phyloP scores from a whole-genome alignment of 2,797 vertebrate genomes.

The Ateles fusciceps region DNA sequence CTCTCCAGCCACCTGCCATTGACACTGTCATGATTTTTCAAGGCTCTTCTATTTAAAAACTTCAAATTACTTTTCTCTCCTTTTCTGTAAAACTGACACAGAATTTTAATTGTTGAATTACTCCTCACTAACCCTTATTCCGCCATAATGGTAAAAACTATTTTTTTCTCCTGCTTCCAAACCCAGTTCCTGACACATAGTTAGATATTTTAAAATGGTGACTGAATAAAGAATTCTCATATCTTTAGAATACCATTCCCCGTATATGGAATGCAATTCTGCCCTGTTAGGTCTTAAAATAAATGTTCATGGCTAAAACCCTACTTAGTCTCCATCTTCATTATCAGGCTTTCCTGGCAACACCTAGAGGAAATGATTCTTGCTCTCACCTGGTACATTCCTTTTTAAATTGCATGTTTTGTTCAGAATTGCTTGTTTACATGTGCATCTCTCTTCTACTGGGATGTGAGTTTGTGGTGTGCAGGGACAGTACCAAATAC shows the following conservation, averaged over 20 bases:
- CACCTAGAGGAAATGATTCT: neutral
- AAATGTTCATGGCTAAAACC: neutral
- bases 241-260: neutral
- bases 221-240: neutral
- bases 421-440: neutral
- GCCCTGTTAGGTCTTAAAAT: neutral
- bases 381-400: neutral
- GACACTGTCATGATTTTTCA: fast-evolving
- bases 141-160: neutral
- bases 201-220: neutral
- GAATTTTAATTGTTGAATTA: neutral
- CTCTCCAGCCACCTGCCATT: neutral
- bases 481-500: neutral
- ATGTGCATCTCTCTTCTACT: neutral
- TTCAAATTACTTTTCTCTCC: neutral
- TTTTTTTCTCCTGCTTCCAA: neutral
- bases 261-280: neutral
- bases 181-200: neutral
- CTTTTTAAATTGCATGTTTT: neutral
- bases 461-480: neutral
- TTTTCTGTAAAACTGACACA: neutral
- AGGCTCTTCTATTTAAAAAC: neutral
- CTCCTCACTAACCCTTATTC: neutral
- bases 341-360: neutral
- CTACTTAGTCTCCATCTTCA: neutral